Percentiles rank a stretch among this genome's conserved stretches.
Evolutionary conservation across 2,797 vertebrate species (phyloP).

Genomic region (Alfaro cultratus): DNA sequence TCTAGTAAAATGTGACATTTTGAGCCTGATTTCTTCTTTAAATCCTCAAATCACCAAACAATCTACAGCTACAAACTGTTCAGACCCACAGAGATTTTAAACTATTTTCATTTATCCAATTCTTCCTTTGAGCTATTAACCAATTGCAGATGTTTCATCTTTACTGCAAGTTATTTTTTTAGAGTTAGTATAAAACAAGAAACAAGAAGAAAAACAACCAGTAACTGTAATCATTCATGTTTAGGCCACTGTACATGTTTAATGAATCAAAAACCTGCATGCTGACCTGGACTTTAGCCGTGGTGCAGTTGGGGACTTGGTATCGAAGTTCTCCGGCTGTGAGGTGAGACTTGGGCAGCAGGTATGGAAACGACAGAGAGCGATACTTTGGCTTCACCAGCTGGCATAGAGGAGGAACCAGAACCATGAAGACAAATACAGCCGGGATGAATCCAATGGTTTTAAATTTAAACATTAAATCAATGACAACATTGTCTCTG

Average conservation of each 20-base stretch:
- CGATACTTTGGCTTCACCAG: constrained; percentile 93
- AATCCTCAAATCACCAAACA: not conserved
- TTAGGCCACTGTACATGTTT: not conserved
- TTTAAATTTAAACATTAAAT: not conserved
- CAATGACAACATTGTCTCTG: not conserved
- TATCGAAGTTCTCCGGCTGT: constrained; percentile 88
- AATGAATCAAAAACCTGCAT: not conserved
- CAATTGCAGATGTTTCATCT: not conserved
- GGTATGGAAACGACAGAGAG: constrained; percentile 89
- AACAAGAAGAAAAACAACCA: not conserved
- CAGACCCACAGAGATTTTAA: not conserved
- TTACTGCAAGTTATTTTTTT: not conserved
- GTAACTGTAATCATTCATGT: not conserved
- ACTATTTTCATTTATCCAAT: no score
- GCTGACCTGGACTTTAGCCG: constrained; percentile 87
- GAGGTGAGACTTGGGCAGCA: constrained; percentile 92
- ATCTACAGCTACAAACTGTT: not conserved
- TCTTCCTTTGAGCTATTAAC: not conserved
- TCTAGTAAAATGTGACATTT: not conserved
- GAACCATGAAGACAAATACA: not conserved
- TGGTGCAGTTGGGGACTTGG: constrained; percentile 84
- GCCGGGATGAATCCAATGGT: no score
- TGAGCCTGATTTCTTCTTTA: not conserved
- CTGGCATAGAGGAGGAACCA: constrained; percentile 26
- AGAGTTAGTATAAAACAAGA: not conserved